Evolutionary conservation across 2,797 vertebrate genomes (phyloP).

Genomic region (Enteromius afrohamiltoni): DNA sequence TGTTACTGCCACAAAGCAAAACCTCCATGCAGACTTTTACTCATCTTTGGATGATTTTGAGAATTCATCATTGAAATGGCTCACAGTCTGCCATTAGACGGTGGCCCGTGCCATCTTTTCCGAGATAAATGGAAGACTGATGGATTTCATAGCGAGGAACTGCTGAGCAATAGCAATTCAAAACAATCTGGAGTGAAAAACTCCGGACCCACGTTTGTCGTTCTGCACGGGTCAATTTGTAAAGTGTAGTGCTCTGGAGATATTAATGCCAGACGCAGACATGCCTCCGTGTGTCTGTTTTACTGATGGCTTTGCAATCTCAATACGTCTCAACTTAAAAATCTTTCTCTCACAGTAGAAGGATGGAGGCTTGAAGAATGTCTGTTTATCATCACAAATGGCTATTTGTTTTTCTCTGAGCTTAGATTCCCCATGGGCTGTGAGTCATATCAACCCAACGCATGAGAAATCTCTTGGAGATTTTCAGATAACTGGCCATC

Average conservation of each 20-base stretch:
- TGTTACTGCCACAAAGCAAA: constrained; percentile 45
- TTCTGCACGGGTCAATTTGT: constrained; percentile 60
- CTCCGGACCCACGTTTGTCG: constrained; percentile 50
- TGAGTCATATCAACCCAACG: constrained; percentile 54
- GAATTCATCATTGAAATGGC: constrained; percentile 66
- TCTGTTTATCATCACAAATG: constrained; percentile 57
- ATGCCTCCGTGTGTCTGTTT: constrained; percentile 57
- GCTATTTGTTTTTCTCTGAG: constrained; percentile 39
- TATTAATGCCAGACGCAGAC: constrained; percentile 58
- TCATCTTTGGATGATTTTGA: constrained; percentile 59
- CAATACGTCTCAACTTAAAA: constrained; percentile 54
- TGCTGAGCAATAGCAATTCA: constrained; percentile 62
- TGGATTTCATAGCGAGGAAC: constrained; percentile 61
- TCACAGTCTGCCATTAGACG: constrained; percentile 55
- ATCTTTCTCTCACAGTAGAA: constrained; percentile 35
- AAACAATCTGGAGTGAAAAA: constrained; percentile 62
- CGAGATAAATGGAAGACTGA: constrained; percentile 61
- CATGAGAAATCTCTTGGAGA: constrained; percentile 51
- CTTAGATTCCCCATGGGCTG: constrained; percentile 21
- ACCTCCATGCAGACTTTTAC: constrained; percentile 47
- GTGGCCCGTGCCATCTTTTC: constrained; percentile 31
- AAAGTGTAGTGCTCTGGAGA: constrained; percentile 62
- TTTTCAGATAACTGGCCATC: constrained; percentile 59
- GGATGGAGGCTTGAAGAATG: constrained; percentile 30
- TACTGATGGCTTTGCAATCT: constrained; percentile 55